Evolutionary conservation across 2,113 vertebrate species (phyloP), one percentile per base, ranked within the genome.

Genomic region (Toxostoma redivivum): DNA sequence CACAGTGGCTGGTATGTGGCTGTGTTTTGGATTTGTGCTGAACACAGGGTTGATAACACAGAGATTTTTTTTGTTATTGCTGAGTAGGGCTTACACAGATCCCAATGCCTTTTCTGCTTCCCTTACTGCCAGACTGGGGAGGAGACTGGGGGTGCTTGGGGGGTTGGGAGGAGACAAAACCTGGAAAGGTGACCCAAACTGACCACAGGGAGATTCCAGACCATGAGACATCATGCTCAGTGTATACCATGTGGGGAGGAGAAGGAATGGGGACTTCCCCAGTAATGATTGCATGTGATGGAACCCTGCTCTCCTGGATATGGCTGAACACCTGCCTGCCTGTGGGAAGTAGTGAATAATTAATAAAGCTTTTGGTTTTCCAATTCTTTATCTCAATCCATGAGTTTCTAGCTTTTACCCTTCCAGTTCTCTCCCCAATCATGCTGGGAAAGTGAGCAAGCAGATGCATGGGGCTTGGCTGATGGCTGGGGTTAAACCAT

Each of bases 221-320:
- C 35, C 10, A 0, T 16, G 20, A 8, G 24, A 12, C 8, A 50
- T 15, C 25, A 7, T 48, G 35, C 10, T 48, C 35, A 13, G 42
- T 16, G 0, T 2, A 4, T 40, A 1, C 10, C 3, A 2, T 28
- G 24, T 0, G 1, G 19, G 11, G 23, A 62, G 11, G 7, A 62
- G 38, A 7, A 53, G 47, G 67, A 42, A 42, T 5, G 40, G 38
- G 38, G 38, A 38, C 38, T 42, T 42, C 4, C 25, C 17, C 31
- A 6, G 2, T 17, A 42, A 21, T 35, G 6, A 42, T 31, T 50
- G 11, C 13, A 17, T 18, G 5, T 58, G 25, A 42, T 35, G 7
- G 31, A 31, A 8, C 12, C 25, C 17, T 42, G 31, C 25, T 31
- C 5, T 50, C 37, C 61, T 27, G 44, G 25, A 31, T 1, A 25